A percentile compares a stretch with the other conserved stretches of the same genome.
These are phyloP conservation scores for Brachylomia viminalis DNA, from an alignment of 2,888 invertebrate genomes.

Conservation along the genomic window DNA sequence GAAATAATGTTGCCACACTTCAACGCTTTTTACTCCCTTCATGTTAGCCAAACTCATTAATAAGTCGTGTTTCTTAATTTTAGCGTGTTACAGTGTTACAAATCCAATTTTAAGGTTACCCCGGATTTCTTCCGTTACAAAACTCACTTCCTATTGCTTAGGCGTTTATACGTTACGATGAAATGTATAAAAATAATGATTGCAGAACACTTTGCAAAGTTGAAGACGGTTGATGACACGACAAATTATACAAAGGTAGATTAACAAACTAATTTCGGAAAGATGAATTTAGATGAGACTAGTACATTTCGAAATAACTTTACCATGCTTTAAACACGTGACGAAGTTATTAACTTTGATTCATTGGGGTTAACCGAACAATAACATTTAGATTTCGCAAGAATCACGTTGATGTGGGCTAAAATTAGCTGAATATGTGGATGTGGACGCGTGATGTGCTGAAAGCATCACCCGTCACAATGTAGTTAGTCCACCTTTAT, in stretches of 20 bases:
- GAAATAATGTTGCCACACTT: constrained; percentile 84
- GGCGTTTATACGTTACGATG: constrained; percentile 64
- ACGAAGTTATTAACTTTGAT: constrained; percentile 54
- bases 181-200: constrained; percentile 56
- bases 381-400: constrained; percentile 76
- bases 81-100: constrained; percentile 73
- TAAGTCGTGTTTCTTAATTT: constrained; percentile 83
- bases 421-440: constrained; percentile 23
- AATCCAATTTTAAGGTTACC: constrained; percentile 79
- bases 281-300: constrained; percentile 13
- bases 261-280: constrained; percentile 17
- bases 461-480: constrained; percentile 22
- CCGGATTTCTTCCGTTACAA: constrained; percentile 82
- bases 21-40: constrained; percentile 83
- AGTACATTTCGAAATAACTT: constrained; percentile 27
- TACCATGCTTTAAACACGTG: constrained; percentile 41
- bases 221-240: constrained; percentile 29
- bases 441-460: constrained; percentile 9
- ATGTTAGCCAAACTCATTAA: constrained; percentile 83
- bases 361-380: constrained; percentile 66
- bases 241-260: constrained; percentile 28
- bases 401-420: constrained; percentile 76
- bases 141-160: constrained; percentile 76
- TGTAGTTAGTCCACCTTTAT: constrained; percentile 63
- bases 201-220: constrained; percentile 36